Evolutionary conservation across 2,888 invertebrate genomes (phyloP).

Genomic region (Tricholauxania praeusta): DNA sequence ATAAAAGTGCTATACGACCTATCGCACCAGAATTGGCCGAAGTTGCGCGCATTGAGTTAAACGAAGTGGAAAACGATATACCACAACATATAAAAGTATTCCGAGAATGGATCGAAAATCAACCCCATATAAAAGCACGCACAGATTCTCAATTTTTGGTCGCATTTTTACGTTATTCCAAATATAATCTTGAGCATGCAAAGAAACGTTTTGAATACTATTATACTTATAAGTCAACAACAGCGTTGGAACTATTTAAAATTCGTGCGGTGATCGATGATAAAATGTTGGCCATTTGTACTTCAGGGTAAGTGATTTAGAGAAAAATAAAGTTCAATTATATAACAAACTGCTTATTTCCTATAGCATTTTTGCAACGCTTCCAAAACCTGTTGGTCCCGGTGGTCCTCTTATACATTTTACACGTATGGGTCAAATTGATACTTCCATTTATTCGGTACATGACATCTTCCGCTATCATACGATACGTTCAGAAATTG

Average conservation of each 20-base stretch:
- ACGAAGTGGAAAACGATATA: constrained; percentile 67
- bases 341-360: neutral
- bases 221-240: constrained; percentile 68
- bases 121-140: constrained; percentile 68
- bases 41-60: constrained; percentile 67
- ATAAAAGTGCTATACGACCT: constrained; percentile 52
- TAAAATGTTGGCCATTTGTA: constrained; percentile 55
- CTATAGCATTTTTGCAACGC: constrained; percentile 56
- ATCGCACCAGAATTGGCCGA: constrained; percentile 59
- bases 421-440: constrained; percentile 68
- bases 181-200: constrained; percentile 70
- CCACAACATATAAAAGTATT: constrained; percentile 66
- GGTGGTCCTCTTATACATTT: constrained; percentile 70
- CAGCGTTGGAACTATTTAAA: constrained; percentile 70
- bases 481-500: constrained; percentile 59
- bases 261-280: constrained; percentile 56
- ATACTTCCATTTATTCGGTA: constrained; percentile 57
- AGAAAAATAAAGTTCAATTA: neutral
- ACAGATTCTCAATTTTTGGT: constrained; percentile 69
- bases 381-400: constrained; percentile 63
- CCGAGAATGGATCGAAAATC: constrained; percentile 70
- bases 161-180: constrained; percentile 70
- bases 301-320: constrained; percentile 56
- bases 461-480: constrained; percentile 60
- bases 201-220: constrained; percentile 72